phyloP scores from a whole-genome alignment of 2,888 invertebrate genomes.

The Drosophila tanythrix region DNA sequence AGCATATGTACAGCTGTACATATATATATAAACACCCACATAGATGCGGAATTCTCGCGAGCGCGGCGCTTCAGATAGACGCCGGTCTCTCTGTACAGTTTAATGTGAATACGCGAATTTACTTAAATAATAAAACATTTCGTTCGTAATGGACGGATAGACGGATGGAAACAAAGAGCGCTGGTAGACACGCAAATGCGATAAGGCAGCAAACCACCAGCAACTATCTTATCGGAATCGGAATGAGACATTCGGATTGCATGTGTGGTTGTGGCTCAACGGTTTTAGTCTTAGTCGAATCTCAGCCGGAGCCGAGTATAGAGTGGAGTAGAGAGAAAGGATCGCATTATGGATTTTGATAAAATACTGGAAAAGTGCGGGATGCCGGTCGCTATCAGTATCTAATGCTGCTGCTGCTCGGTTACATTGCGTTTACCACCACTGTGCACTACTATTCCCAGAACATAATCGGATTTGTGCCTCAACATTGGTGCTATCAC shows the following conservation, averaged over 20 bases:
- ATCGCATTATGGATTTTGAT: constrained; percentile 84
- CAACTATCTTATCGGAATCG: constrained; percentile 65
- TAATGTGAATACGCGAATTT: constrained; percentile 62
- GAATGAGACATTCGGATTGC: constrained; percentile 29
- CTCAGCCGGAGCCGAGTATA: constrained; percentile 46
- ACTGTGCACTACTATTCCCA: constrained; percentile 87
- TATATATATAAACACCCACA: not conserved
- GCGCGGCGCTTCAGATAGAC: constrained; percentile 28
- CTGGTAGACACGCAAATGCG: constrained; percentile 39
- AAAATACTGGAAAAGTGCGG: constrained; percentile 86
- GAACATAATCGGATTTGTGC: constrained; percentile 86
- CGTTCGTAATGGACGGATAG: constrained; percentile 47
- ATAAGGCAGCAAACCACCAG: constrained; percentile 46
- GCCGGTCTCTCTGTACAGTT: constrained; percentile 60
- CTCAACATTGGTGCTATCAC: constrained; percentile 84
- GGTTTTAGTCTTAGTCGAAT: constrained; percentile 65
- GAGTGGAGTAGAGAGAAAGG: not conserved
- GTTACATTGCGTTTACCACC: constrained; percentile 85
- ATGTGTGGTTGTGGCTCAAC: constrained; percentile 7
- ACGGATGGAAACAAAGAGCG: constrained; percentile 38
- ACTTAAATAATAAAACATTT: constrained; percentile 74
- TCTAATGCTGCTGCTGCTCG: constrained; percentile 85
- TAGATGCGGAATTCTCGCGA: constrained; percentile 12
- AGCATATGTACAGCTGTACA: not conserved
- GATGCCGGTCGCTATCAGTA: constrained; percentile 86